Base-by-base conservation (phyloP, 1,140 invertebrate genomes). In the Leptinotarsa defecta region DNA sequence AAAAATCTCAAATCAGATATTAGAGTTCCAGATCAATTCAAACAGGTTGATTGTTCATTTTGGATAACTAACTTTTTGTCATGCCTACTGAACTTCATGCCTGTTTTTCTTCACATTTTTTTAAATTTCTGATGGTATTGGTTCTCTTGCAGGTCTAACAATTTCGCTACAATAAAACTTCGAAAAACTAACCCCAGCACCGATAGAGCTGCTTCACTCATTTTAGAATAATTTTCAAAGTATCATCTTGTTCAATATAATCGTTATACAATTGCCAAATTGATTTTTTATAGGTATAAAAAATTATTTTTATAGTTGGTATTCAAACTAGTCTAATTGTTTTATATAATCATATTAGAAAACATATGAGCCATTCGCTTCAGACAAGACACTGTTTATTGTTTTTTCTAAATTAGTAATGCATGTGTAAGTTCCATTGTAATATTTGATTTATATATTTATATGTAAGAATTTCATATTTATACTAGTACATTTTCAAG, bases 91-190 rank as follows among this genome's bases (percentile, higher is more conserved):
- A 57, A n/a, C 3, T 8, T 13, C 52, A 43, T 43, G 34, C 34
- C 11, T 43, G 34, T 43, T 43, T 8, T 43, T 57, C 52, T 57
- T 57, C 52, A 57, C 52, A 5, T 57, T 57, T 19, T 8, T 8
- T 57, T 3, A 17, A 17, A 17, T 57, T 69, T 19, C 68, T 75
- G 48, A 71, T 74, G 69, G 68, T 27, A 22, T 65, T 22, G 64
- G 20, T 65, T 65, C 74, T 88, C 34, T 90, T 90, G 83, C 91
- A 95, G 93, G 88, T 90, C 90, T 79, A 94, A 93, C 83, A 91
- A 93, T 84, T 95, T 95, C 84, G 93, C 93, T 64, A 95, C 93
- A 71, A 94, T 95, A 81, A 95, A 95, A 88, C 90, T 94, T 81
- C 90, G 93, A 82, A 95, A 95, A 88, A 93, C 93, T 74, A 85